A percentile compares a stretch with the other conserved stretches of the same genome.
phyloP scores from a whole-genome alignment of 2,113 vertebrate genomes.

The Macaca mulatta region DNA sequence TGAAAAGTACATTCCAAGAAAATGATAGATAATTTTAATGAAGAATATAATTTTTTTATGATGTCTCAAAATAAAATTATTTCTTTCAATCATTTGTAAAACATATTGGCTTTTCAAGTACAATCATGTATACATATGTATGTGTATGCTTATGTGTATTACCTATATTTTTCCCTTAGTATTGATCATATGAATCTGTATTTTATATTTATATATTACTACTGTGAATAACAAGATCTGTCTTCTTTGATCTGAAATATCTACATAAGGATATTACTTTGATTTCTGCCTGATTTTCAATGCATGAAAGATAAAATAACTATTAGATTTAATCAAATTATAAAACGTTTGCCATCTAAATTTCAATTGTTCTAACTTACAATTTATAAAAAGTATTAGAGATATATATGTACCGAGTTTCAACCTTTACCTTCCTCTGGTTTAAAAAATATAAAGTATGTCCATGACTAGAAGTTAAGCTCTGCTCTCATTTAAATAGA shows the following conservation, averaged over 20 bases:
- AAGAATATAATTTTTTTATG: neutral
- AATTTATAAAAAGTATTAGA: neutral
- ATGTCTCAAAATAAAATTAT: neutral
- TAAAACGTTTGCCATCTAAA: neutral
- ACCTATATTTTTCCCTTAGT: neutral
- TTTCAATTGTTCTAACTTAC: neutral
- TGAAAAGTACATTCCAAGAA: neutral
- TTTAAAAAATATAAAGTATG: neutral
- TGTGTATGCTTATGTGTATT: neutral
- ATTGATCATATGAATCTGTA: neutral
- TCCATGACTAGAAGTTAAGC: neutral
- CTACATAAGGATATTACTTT: neutral
- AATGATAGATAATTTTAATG: neutral
- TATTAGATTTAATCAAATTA: neutral
- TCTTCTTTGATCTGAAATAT: neutral
- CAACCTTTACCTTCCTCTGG: neutral
- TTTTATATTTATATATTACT: neutral
- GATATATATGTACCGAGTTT: neutral
- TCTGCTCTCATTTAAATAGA: neutral
- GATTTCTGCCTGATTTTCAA: neutral
- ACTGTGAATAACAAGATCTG: neutral
- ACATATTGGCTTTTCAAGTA: neutral
- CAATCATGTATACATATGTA: neutral
- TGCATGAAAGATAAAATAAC: neutral
- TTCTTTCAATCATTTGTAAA: neutral